These are phyloP conservation scores for Clunio marinus DNA, from an alignment of 2,888 invertebrate species.

Conservation along the genomic window DNA sequence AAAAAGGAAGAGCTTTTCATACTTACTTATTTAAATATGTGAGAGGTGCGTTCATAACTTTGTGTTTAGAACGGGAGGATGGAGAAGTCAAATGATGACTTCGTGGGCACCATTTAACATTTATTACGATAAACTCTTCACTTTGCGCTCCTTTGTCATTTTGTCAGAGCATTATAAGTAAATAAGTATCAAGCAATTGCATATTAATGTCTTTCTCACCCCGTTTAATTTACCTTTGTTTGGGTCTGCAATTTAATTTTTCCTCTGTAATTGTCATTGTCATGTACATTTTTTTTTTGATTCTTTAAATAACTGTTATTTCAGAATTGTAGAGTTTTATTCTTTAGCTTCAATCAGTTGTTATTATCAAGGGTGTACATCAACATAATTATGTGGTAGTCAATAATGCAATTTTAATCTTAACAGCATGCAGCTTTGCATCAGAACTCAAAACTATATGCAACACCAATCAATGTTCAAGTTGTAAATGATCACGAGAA, in stretches of 20 bases:
- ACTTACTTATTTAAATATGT: too few relatives aligned
- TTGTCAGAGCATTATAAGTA: neutral
- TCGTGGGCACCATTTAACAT: neutral
- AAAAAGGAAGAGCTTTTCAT: too few relatives aligned
- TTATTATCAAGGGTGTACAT: neutral
- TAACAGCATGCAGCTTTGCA: conserved; percentile 19
- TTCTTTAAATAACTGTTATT: neutral
- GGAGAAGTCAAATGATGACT: too few relatives aligned
- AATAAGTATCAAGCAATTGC: neutral
- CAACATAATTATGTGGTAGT: neutral
- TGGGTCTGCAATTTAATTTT: conserved; percentile 9
- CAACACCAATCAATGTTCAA: conserved; percentile 23
- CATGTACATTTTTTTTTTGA: conserved; percentile 6
- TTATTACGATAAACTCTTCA: neutral
- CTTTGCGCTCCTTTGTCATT: conserved; percentile 15
- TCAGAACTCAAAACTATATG: neutral
- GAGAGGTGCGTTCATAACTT: neutral
- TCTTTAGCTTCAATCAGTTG: conserved; percentile 1
- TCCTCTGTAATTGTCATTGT: conserved; percentile 11
- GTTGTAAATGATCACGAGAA: conserved; percentile 7
- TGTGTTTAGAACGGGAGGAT: neutral
- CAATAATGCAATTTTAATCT: conserved; percentile 6
- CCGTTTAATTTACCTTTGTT: neutral
- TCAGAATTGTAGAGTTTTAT: conserved; percentile 7
- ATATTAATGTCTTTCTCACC: neutral